Percentiles rank a stretch among this genome's conserved stretches.
These are phyloP conservation scores for Paracentrotus lividus DNA, from an alignment of 53 echinoderm and acorn worm genomes.

Conservation along the genomic window DNA sequence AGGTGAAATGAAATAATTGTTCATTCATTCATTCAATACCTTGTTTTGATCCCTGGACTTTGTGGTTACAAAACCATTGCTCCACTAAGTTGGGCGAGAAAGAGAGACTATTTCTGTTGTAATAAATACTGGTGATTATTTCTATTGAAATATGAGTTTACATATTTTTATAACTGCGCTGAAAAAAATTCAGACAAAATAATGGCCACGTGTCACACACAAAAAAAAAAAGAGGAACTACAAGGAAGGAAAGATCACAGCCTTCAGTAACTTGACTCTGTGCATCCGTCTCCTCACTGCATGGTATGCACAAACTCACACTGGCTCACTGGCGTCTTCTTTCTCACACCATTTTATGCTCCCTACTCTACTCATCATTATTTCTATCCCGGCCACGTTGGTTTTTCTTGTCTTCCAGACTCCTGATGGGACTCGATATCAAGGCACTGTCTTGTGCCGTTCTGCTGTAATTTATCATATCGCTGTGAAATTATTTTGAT, in stretches of 20 bases:
- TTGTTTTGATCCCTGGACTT: no score
- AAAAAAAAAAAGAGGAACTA: slow-evolving; percentile 20
- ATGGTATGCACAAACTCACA: background rate
- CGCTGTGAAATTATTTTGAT: slow-evolving; percentile 33
- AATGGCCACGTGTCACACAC: background rate
- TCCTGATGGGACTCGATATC: background rate
- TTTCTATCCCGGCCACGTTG: slow-evolving; percentile 41
- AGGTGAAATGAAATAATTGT: no score
- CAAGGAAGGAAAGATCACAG: slow-evolving; percentile 33
- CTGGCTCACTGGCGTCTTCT: slow-evolving; percentile 22
- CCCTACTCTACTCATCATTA: background rate
- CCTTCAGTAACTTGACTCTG: slow-evolving; percentile 6
- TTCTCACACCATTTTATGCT: slow-evolving; percentile 37
- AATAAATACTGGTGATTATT: no score
- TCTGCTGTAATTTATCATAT: slow-evolving; percentile 23
- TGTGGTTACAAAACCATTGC: no score
- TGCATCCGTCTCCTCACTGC: background rate
- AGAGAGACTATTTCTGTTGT: no score
- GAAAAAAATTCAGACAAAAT: background rate
- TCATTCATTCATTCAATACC: no score
- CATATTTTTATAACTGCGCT: no score
- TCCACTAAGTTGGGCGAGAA: no score
- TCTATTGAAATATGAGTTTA: no score
- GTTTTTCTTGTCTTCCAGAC: background rate
- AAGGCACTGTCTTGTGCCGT: background rate